Evolutionary conservation across 1,140 invertebrate species (phyloP).

Genomic region (Drosophila jambulina): DNA sequence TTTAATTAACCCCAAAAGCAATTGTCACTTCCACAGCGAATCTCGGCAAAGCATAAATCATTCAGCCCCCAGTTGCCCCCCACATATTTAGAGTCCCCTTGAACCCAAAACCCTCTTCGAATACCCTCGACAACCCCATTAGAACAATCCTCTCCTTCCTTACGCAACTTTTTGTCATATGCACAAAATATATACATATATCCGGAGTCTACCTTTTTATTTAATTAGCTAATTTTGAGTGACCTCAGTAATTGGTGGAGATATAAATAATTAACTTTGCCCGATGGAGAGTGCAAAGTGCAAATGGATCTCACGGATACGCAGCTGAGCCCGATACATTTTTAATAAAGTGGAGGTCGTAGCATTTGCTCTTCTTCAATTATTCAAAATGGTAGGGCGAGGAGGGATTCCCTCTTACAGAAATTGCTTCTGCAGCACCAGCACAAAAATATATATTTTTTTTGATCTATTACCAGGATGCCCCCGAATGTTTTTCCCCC

Average conservation of each 20-base stretch:
- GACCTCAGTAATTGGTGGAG: slow-evolving; percentile 63
- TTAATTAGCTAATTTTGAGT: slow-evolving; percentile 74
- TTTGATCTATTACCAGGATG: slow-evolving; percentile 42
- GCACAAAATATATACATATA: slow-evolving; percentile 23
- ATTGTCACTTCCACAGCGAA: slow-evolving; percentile 35
- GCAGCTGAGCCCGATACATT: slow-evolving; percentile 57
- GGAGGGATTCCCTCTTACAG: background rate
- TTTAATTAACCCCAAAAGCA: slow-evolving; percentile 62
- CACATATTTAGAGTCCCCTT: slow-evolving; percentile 7
- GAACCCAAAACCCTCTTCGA: background rate
- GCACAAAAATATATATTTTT: background rate
- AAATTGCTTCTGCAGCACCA: slow-evolving; percentile 14
- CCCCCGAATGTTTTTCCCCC: background rate
- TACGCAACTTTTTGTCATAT: slow-evolving; percentile 62
- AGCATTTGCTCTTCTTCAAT: slow-evolving; percentile 49
- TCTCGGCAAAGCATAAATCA: slow-evolving; percentile 56
- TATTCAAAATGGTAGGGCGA: slow-evolving; percentile 47
- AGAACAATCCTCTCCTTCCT: background rate
- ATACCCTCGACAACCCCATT: background rate
- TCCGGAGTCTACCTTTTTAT: slow-evolving; percentile 56
- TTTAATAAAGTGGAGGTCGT: slow-evolving; percentile 51
- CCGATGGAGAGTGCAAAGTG: slow-evolving; percentile 60
- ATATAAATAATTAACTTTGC: slow-evolving; percentile 68
- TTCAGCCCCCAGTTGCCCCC: slow-evolving; percentile 7
- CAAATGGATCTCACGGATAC: slow-evolving; percentile 64